Base-by-base conservation (phyloP, 92 coral and sea anemone species). In the Desmophyllum pertusum region DNA sequence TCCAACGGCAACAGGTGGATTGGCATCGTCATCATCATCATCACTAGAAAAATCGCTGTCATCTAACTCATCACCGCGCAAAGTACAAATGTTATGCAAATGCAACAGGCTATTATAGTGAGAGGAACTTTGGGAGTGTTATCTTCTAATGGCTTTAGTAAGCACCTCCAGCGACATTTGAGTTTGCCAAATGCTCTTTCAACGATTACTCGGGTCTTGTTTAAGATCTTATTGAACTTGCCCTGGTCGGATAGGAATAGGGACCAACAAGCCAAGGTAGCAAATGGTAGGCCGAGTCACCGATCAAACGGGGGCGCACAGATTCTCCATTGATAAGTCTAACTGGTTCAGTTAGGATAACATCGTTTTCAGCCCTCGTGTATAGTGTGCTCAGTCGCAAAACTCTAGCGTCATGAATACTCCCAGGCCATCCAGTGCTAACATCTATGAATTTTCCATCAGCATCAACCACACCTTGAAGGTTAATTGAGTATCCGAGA, bases 381-480 rank as follows among this genome's bases (percentile, higher is more conserved):
- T 73, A 74, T 38, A 83, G 70, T 39, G 63, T 67, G 61, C 81
- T 84, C 5, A 84, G 71, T 72, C 84, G 69, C 63, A 89, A 84
- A 52, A 84, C 92, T 41, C 72, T 19, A 17, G 89, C 77, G 36
- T 89, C 89, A 65, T 63, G 76, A 41, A 84, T 75, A 75, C 81
- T 74, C 36, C 88, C 88, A 33, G 88, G 81, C 81, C 81, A 84
- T 41, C 88, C 88, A 5, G 88, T 84, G 73, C 81, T 73, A 42
- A 74, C 87, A 74, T 73, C 81, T 8, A 62, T 73, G 55, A 73
- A 83, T 4, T 59, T 73, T 30, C 88, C 88, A 62, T 33, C 50
- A 35, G 76, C 83, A 84, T 76, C 83, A n/a, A 84, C 88, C 40
- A 84, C 88, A 61, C 77, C 88, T 76, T 84, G 83, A 61, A 84